These are phyloP conservation scores for Chromis chromis DNA, from an alignment of 2,797 vertebrate species.

Conservation along the genomic window DNA sequence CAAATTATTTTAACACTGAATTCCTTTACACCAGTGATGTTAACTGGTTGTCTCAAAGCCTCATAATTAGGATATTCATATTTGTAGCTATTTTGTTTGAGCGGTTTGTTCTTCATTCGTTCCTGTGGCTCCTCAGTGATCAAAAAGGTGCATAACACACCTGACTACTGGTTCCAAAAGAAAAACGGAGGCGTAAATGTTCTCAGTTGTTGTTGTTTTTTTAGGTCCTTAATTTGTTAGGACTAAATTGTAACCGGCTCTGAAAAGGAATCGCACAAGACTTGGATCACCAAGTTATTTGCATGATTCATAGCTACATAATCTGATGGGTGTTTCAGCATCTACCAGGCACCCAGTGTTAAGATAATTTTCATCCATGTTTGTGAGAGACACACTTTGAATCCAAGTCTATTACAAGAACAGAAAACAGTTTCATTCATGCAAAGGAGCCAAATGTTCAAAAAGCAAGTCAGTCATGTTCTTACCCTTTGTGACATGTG, in stretches of 20 bases:
- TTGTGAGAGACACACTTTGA: constrained; percentile 5
- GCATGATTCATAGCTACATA: constrained; percentile 11
- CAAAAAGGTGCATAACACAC: too few species aligned
- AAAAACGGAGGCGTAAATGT: background rate
- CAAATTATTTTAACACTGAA: too few species aligned
- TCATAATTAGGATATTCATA: background rate
- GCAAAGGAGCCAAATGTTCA: background rate
- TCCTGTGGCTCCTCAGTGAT: background rate
- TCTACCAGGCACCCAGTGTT: background rate
- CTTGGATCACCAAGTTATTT: background rate
- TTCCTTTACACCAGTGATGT: background rate
- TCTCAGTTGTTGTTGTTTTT: background rate
- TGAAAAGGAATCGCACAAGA: constrained; percentile 4
- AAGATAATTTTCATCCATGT: background rate
- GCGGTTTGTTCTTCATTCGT: background rate
- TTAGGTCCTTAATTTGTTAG: background rate
- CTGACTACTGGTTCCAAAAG: too few species aligned
- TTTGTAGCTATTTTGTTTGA: background rate
- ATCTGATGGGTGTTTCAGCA: background rate
- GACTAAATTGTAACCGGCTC: background rate
- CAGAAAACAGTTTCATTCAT: background rate
- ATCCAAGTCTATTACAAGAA: background rate
- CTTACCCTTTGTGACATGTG: constrained; percentile 49
- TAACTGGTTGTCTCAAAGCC: background rate
- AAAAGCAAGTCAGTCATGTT: constrained; percentile 13